phyloP scores from a whole-genome alignment of 2,113 vertebrate genomes.

The Rhabdomys dilectus region DNA sequence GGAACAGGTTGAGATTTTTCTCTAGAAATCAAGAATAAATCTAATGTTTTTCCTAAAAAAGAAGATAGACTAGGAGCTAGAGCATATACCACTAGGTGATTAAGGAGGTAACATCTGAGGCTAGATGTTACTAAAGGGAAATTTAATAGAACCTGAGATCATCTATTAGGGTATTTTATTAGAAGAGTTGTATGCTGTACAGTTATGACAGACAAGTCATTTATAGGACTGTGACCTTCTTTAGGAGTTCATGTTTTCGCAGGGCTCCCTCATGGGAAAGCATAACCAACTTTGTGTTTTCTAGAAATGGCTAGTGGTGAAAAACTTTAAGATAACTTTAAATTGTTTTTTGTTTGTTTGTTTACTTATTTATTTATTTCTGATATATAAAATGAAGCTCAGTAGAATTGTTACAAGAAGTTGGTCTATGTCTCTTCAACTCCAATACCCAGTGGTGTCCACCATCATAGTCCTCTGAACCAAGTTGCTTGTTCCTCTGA shows the following conservation, averaged over 20 bases:
- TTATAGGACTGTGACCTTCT: not conserved
- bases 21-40: not conserved
- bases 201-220: not conserved
- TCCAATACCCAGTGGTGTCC: not conserved
- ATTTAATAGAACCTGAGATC: not conserved
- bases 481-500: not conserved
- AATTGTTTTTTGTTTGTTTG: not conserved
- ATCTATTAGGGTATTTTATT: not conserved
- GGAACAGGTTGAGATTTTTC: not conserved
- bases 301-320: not conserved
- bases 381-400: not conserved
- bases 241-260: not conserved
- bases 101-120: not conserved
- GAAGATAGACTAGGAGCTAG: not conserved
- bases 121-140: not conserved
- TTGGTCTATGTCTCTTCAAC: not conserved
- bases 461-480: too few species aligned
- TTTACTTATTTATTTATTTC: not conserved
- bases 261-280: not conserved
- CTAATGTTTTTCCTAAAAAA: not conserved
- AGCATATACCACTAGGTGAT: not conserved
- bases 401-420: not conserved
- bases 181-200: not conserved
- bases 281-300: not conserved
- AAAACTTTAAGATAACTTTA: not conserved